Evolutionary conservation across 2,113 vertebrate genomes (phyloP), one percentile per base, ranked within the genome.

Genomic region (Nanorana parkeri): DNA sequence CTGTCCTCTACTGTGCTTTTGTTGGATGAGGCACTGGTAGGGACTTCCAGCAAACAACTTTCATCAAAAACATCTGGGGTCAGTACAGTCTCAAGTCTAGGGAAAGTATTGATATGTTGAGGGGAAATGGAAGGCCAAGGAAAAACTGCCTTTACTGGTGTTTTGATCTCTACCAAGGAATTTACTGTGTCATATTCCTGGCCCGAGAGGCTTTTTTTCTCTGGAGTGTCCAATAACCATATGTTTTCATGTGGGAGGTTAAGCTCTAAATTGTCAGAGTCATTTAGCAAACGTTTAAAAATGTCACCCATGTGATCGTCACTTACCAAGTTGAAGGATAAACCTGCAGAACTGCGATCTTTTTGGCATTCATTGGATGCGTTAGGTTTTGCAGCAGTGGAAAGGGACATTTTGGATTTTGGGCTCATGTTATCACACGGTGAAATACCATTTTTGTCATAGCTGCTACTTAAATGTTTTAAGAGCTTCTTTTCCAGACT

Each of bases 231-330:
- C 28, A 96, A 88, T 24, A 96, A 88, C 96, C 95, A 97, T 0
- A 92, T 85, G 8, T 90, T 85, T 88, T 89, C 90, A 66, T 95
- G 95, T 0, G 87, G 90, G 26, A 29, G 87, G 10, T 85, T 91
- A 82, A 81, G 91, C 56, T 97, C 96, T 55, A 98, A 87, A 71
- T 97, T 90, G 88, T 97, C 97, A 2, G 96, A 94, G n/a, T 96
- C 96, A 85, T 98, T 96, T 83, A 99, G 86, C 29, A 99, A 95
- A 87, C 95, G 97, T 88, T 96, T 97, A 88, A 99, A 99, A 86
- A 99, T 97, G 78, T 99, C 98, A 77, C 96, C 97, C 98, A 99
- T 99, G 69, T 99, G 97, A 84, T 96, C 95, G 90, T 99, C 98
- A 72, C 95, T 95, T 1, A 97, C 96, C 76, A 99, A 91, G 89